Base-by-base conservation (phyloP, 2,797 vertebrate species). In the Serranus cabrilla region DNA sequence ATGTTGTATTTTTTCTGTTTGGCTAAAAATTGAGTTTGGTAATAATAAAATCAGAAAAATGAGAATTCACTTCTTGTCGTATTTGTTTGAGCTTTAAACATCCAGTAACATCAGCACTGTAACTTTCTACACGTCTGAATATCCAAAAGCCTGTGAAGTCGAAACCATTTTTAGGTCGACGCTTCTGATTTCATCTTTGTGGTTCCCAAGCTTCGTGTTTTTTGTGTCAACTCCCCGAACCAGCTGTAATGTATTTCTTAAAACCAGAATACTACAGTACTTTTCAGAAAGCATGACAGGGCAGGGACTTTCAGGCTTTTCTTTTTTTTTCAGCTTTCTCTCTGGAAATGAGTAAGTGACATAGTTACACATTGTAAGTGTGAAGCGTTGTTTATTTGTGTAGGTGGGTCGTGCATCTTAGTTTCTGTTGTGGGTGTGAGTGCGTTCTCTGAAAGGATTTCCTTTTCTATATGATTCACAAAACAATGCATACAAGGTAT, bases 261-360 rank as follows among this genome's bases (percentile, higher is more conserved):
- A 52, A 25, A 59, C 11, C 43, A 60, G 63, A 73, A 34, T 63
- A 46, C 27, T 62, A 14, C 59, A 45, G 47, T 67, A 21, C 34
- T 27, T 70, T 72, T 89, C 80, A 77, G 65, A 84, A 77, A 83
- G 25, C 55, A 73, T 82, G 78, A 89, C 62, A 21, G 7, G 1
- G 76, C 64, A 77, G 88, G 87, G 84, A 86, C 72, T 92, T 88
- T 82, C 74, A 71, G 46, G 21, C 21, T 56, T 37, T n/a, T n/a
- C n/a, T n/a, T 67, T 20, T 25, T 14, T 14, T 80, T 73, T 84
- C 63, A 69, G 9, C 45, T 45, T 73, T 81, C 72, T 63, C 34
- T 82, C 62, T 67, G 23, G 73, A 84, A 88, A 87, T 87, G 75
- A 89, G 51, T 84, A 45, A 57, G 62, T 72, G 62, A 83, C 52